Conservation (phyloP, 1,140 invertebrate genomes). For the Tribolium castaneum region DNA sequence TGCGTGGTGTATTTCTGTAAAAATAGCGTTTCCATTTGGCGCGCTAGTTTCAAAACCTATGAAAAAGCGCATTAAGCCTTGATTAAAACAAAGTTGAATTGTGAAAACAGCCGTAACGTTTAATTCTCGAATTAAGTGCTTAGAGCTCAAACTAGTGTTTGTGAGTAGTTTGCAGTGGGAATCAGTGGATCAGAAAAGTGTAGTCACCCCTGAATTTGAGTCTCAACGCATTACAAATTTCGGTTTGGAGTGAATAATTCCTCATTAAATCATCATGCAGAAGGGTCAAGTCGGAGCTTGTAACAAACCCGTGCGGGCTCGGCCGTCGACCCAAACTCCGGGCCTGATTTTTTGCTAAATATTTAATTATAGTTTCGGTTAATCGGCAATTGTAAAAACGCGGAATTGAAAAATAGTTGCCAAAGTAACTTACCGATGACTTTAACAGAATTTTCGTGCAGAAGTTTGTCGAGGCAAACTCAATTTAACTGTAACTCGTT, state of each 20-base stretch:
- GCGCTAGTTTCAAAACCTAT: not conserved
- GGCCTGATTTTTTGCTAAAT: not conserved
- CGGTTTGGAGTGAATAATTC: conserved; percentile 10
- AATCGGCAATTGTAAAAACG: conserved; percentile 1
- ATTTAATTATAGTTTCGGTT: not conserved
- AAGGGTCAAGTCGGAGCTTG: conserved; percentile 2
- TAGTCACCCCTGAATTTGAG: not conserved
- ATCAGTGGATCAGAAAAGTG: conserved; percentile 28
- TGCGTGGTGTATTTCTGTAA: not conserved
- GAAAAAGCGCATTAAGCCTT: not conserved
- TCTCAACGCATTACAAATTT: conserved; percentile 5
- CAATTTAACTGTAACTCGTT: conserved; percentile 52
- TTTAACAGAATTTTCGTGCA: conserved; percentile 45
- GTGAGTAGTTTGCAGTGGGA: not conserved
- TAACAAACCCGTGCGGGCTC: not conserved
- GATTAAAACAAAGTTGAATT: conserved; percentile 8
- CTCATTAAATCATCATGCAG: conserved; percentile 17
- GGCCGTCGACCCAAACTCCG: not conserved
- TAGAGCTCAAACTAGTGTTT: conserved; percentile 2
- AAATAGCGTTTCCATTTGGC: not conserved
- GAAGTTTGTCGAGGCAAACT: conserved; percentile 47
- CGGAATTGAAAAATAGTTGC: conserved; percentile 36
- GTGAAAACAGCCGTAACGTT: not conserved
- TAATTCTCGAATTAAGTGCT: conserved; percentile 5
- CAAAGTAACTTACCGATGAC: conserved; percentile 41